A percentile compares a stretch with the other conserved stretches of the same genome.
These are phyloP conservation scores for Phortica variegata DNA, from an alignment of 1,140 invertebrate species.

Conservation along the genomic window DNA sequence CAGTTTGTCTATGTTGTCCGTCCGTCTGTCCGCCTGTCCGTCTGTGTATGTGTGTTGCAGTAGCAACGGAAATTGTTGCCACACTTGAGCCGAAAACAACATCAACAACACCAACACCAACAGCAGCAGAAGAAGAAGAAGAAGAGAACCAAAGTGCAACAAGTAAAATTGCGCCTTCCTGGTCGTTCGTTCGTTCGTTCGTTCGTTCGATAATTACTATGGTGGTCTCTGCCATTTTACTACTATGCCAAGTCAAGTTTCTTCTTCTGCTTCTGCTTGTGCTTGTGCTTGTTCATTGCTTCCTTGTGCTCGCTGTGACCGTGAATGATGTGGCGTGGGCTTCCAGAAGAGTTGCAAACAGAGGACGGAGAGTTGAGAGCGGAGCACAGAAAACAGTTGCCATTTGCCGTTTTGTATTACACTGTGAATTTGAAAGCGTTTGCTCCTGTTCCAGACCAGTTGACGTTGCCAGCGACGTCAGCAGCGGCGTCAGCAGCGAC, in stretches of 20 bases:
- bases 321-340: constrained; percentile 53
- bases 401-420: too few species aligned
- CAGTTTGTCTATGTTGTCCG: constrained; percentile 50
- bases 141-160: background rate
- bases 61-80: constrained; percentile 38
- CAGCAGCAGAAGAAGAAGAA: background rate
- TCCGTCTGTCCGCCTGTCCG: too few species aligned
- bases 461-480: too few species aligned
- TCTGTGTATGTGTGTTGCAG: too few species aligned
- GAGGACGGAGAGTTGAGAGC: too few species aligned
- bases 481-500: background rate
- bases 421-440: too few species aligned
- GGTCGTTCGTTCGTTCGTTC: background rate
- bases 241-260: too few species aligned
- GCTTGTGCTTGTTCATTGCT: background rate
- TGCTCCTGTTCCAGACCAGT: too few species aligned
- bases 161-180: background rate
- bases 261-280: background rate
- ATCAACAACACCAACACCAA: background rate
- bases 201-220: constrained; percentile 39
- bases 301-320: constrained; percentile 38
- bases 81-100: constrained; percentile 2
- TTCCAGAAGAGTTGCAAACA: too few species aligned
- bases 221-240: constrained; percentile 24
- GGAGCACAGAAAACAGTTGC: too few species aligned